These are phyloP conservation scores for Alosa sapidissima DNA, from an alignment of 2,797 vertebrate species.

Conservation along the genomic window DNA sequence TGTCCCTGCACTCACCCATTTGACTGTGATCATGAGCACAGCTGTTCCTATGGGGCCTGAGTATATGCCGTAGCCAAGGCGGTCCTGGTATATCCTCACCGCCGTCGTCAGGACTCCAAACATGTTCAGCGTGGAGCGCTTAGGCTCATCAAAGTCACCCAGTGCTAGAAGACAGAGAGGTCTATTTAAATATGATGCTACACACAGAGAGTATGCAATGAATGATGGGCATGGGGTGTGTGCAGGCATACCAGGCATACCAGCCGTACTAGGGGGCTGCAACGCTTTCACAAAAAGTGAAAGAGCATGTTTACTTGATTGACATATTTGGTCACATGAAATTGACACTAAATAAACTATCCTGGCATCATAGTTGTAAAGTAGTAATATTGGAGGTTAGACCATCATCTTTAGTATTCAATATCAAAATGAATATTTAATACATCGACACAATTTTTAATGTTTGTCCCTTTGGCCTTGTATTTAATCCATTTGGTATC, in stretches of 20 bases:
- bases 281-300: not conserved
- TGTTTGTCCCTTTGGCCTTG: not conserved
- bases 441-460: not conserved
- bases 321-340: not conserved
- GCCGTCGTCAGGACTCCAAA: conserved; percentile 89
- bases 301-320: not conserved
- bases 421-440: not conserved
- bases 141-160: conserved; percentile 94
- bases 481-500: not conserved
- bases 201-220: not conserved
- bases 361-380: not conserved
- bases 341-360: not conserved
- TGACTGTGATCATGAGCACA: conserved; percentile 86
- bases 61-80: conserved; percentile 92
- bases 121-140: conserved; percentile 88
- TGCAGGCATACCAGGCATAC: not conserved
- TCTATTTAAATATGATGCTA: not conserved
- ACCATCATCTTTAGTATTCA: not conserved
- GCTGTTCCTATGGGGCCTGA: conserved; percentile 93
- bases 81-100: conserved; percentile 91
- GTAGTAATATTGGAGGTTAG: not conserved
- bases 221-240: not conserved
- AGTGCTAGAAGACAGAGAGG: conserved; percentile 73
- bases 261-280: not conserved
- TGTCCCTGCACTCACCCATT: conserved; percentile 81